Evolutionary conservation across 1,140 invertebrate genomes (phyloP).

Genomic region (Argopecten irradians): DNA sequence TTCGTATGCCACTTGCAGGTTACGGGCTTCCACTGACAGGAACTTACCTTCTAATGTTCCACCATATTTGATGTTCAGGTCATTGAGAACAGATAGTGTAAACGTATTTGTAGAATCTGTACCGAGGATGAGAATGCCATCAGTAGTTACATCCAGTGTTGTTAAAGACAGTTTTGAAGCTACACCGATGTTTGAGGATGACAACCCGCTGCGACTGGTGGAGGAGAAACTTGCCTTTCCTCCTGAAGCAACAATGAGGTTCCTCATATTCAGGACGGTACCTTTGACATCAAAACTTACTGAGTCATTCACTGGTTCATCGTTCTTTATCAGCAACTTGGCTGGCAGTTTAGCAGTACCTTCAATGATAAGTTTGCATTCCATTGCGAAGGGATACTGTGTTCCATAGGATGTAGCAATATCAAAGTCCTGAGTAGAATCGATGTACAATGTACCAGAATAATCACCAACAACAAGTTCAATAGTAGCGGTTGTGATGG

Average conservation of each 20-base stretch:
- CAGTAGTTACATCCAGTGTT: constrained; percentile 60
- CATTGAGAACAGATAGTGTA: constrained; percentile 53
- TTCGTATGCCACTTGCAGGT: constrained; percentile 57
- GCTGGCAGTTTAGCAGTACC: constrained; percentile 56
- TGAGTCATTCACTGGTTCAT: constrained; percentile 43
- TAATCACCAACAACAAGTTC: constrained; percentile 57
- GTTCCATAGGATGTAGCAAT: constrained; percentile 65
- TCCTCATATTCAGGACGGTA: constrained; percentile 55
- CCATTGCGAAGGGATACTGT: constrained; percentile 60
- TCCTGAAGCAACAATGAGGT: constrained; percentile 61
- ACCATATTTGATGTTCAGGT: constrained; percentile 62
- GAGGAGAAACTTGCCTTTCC: constrained; percentile 55
- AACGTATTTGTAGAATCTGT: constrained; percentile 49
- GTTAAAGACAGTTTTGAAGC: constrained; percentile 56
- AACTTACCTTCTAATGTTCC: constrained; percentile 55
- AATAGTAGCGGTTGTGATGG: constrained; percentile 47
- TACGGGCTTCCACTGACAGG: constrained; percentile 55
- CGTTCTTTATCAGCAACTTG: constrained; percentile 62
- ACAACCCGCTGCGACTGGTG: constrained; percentile 57
- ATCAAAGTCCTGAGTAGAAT: constrained; percentile 49
- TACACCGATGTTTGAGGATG: constrained; percentile 42
- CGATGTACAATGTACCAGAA: constrained; percentile 56
- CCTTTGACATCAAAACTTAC: constrained; percentile 60
- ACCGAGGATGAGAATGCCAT: constrained; percentile 57
- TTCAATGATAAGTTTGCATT: constrained; percentile 59